phyloP scores from a whole-genome alignment of 92 coral and sea anemone species.

The Paragorgia papillata region DNA sequence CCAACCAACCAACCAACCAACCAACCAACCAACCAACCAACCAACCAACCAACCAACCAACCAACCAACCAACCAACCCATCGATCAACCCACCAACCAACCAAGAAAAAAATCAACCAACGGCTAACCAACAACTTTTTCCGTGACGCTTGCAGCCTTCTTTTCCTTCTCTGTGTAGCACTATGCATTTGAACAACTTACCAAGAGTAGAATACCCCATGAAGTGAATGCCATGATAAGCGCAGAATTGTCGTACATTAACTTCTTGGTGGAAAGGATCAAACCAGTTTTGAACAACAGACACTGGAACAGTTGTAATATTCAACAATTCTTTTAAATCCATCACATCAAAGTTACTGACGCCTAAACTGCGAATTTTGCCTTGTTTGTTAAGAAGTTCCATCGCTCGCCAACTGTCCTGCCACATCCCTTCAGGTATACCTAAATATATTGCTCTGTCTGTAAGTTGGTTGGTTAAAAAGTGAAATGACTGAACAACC shows the following conservation, averaged over 20 bases:
- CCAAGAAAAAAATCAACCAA: no score
- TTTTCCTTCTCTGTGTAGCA: no score
- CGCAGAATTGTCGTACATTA: slow-evolving; percentile 67
- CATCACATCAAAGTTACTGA: slow-evolving; percentile 76
- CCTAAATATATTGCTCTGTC: slow-evolving; percentile 65
- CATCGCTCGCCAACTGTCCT: slow-evolving; percentile 99
- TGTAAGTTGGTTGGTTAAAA: background rate
- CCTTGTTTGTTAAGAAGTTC: slow-evolving; percentile 86
- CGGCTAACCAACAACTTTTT: no score
- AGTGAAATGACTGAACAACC: background rate
- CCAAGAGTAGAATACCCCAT: slow-evolving; percentile 96
- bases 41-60: no score
- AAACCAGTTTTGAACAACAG: slow-evolving; percentile 94
- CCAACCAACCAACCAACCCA: no score
- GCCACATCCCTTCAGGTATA: slow-evolving; percentile 90
- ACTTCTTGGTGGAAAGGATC: slow-evolving; percentile 95
- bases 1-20: no score
- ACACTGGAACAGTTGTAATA: slow-evolving; percentile 80
- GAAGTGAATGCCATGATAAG: slow-evolving; percentile 72
- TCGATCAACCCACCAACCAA: no score
- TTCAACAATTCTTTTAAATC: slow-evolving; percentile 75
- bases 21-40: no score
- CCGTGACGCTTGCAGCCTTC: no score
- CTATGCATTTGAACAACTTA: no score
- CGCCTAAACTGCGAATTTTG: slow-evolving; percentile 90